Base-by-base conservation (phyloP, 1,140 invertebrate genomes). In the Ceratosolen solmsi region DNA sequence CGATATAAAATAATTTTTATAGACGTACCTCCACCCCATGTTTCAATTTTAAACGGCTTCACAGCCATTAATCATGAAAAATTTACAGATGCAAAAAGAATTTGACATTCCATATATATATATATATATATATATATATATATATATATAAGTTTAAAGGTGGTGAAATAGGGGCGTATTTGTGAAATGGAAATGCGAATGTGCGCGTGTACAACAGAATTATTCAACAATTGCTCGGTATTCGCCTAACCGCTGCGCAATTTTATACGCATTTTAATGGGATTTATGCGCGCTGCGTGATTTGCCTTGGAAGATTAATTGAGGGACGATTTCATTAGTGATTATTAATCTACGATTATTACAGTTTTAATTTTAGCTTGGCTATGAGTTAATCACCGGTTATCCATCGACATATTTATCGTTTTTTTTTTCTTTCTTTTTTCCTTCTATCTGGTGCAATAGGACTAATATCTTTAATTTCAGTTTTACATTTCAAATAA, bases 221-320 rank as follows among this genome's bases (percentile, higher is more conserved):
- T 87, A 81, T 60, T 38, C 51, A 74, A 8, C 38, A 54, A 82
- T 73, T 79, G 54, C 68, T 54, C 56, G 68, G 56, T 72, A 51
- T 30, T 65, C 77, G 22, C 8, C 49, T 27, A 27, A 36, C 33
- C 49, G 82, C 81, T 72, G 56, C 78, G 38, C 68, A 79, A 65
- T 79, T 84, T 79, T 80, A 80, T 77, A 27, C 76, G 71, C 79
- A 80, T 79, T 83, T 71, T 79, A 78, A 72, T 79, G 65, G 82
- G 82, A 79, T 80, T 51, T 58, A 76, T 63, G 82, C 49, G 79
- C 75, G 68, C 33, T 25, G 38, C 56, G 56, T 65, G 71, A 74
- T 81, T 80, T 46, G 79, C 54, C 60, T 63, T 81, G 72, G 49
- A 27, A 51, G 79, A 81, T 54, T 81, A 68, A 77, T 73, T 72